phyloP scores from a whole-genome alignment of 2,888 invertebrate species.

The Idaea biselata region DNA sequence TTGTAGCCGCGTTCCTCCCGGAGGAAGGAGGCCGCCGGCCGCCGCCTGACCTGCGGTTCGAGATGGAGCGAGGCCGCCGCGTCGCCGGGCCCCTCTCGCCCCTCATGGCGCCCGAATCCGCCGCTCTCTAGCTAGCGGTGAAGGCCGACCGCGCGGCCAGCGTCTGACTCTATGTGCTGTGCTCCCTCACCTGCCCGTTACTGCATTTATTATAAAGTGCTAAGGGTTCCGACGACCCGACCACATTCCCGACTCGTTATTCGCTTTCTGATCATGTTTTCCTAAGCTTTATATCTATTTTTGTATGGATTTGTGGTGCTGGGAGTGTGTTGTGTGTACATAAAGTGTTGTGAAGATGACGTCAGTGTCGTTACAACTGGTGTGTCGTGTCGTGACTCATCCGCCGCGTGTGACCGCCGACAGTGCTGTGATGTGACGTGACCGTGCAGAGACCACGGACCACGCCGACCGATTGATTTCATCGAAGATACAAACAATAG shows the following conservation, averaged over 20 bases:
- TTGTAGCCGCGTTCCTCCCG: slow-evolving; percentile 94
- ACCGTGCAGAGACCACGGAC: neutral
- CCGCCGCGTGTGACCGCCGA: neutral
- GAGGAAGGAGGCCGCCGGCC: slow-evolving; percentile 80
- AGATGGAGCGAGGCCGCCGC: slow-evolving; percentile 89
- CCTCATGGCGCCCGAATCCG: slow-evolving; percentile 88
- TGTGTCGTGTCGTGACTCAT: slow-evolving; percentile 25
- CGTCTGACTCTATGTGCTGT: slow-evolving; percentile 61
- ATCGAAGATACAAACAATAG: neutral
- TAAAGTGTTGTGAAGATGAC: slow-evolving; percentile 37
- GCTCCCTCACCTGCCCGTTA: slow-evolving; percentile 21
- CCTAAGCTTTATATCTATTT: slow-evolving; percentile 69
- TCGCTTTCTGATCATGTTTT: slow-evolving; percentile 58
- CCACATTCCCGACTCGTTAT: slow-evolving; percentile 53
- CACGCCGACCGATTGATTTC: neutral
- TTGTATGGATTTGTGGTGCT: slow-evolving; percentile 55
- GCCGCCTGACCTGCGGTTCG: slow-evolving; percentile 89
- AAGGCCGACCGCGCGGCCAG: slow-evolving; percentile 69
- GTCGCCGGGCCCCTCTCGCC: slow-evolving; percentile 89
- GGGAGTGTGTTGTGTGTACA: slow-evolving; percentile 58
- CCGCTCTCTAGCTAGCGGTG: slow-evolving; percentile 83
- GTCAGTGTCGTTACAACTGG: slow-evolving; percentile 19
- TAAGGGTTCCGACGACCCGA: slow-evolving; percentile 42
- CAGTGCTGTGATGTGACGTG: neutral
- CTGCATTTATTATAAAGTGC: slow-evolving; percentile 68